These are phyloP conservation scores for Pseudochaenichthys georgianus DNA, from an alignment of 2,797 vertebrate species.

Conservation along the genomic window DNA sequence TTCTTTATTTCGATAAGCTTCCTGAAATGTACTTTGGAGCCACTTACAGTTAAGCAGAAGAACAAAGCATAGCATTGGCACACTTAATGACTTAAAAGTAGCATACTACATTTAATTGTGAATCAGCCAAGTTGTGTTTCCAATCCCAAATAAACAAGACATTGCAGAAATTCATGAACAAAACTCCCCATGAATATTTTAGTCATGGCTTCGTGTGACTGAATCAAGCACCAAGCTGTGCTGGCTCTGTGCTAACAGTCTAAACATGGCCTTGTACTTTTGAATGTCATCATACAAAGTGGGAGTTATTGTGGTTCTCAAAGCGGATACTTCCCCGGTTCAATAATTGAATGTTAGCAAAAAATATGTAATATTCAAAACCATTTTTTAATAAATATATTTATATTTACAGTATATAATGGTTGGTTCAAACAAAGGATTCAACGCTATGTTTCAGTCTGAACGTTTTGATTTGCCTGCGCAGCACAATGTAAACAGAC, in stretches of 20 bases:
- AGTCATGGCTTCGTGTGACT: constrained; percentile 47
- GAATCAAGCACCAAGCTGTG: constrained; percentile 15
- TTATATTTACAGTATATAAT: too few species aligned
- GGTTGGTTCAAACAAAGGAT: not conserved
- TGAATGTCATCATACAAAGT: constrained; percentile 5
- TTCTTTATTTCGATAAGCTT: not conserved
- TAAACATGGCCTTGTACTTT: constrained; percentile 22
- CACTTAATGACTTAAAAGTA: constrained; percentile 4
- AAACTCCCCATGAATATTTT: constrained; percentile 65
- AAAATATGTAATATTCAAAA: too few species aligned
- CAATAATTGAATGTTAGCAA: too few species aligned
- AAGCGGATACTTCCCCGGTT: too few species aligned
- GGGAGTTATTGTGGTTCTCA: not conserved
- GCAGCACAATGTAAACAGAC: constrained; percentile 12
- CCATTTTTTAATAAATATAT: too few species aligned
- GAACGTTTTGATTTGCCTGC: not conserved
- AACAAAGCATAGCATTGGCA: not conserved
- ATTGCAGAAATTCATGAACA: constrained; percentile 51
- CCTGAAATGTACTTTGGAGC: constrained; percentile 8
- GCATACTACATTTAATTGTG: not conserved
- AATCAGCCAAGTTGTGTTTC: not conserved
- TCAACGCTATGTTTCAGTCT: not conserved
- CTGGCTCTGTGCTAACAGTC: constrained; percentile 25
- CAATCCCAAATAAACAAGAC: constrained; percentile 44
- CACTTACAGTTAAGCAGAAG: not conserved